Conservation (phyloP, 2,797 vertebrate genomes). For the Rhinophrynus dorsalis region DNA sequence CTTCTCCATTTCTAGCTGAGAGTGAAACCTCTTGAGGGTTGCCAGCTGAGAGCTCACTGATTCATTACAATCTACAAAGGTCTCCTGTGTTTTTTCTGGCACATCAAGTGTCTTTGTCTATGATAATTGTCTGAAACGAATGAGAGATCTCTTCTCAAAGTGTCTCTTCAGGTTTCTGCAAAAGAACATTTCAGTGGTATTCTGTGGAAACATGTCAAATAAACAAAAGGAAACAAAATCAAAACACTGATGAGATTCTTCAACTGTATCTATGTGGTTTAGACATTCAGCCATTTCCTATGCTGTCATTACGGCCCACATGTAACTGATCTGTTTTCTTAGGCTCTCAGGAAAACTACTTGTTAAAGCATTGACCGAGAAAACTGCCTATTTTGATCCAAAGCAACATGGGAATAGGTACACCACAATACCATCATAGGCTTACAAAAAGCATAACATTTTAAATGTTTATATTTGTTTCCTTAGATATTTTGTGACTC, state of each 20-base stretch:
- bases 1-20: too few relatives aligned
- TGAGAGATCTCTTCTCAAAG: background rate
- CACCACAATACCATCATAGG: too few relatives aligned
- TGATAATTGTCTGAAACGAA: conserved; percentile 2
- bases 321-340: conserved; percentile 25
- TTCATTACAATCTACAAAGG: background rate
- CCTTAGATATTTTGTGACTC: too few relatives aligned
- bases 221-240: background rate
- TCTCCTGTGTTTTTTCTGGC: conserved; percentile 15
- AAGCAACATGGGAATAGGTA: background rate
- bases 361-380: background rate
- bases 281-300: conserved; percentile 16
- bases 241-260: background rate
- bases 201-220: conserved; percentile 28
- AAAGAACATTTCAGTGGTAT: background rate
- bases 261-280: conserved; percentile 21
- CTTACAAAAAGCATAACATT: too few relatives aligned
- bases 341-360: background rate
- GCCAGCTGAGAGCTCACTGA: too few relatives aligned
- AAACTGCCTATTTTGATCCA: background rate
- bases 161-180: background rate
- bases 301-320: conserved; percentile 6
- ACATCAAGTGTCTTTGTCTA: conserved; percentile 2
- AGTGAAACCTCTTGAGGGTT: too few relatives aligned
- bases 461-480: too few relatives aligned